Percentiles rank a stretch among this genome's conserved stretches.
Evolutionary conservation across 2,888 invertebrate genomes (phyloP).

Genomic region (Lamellibrachia columna): DNA sequence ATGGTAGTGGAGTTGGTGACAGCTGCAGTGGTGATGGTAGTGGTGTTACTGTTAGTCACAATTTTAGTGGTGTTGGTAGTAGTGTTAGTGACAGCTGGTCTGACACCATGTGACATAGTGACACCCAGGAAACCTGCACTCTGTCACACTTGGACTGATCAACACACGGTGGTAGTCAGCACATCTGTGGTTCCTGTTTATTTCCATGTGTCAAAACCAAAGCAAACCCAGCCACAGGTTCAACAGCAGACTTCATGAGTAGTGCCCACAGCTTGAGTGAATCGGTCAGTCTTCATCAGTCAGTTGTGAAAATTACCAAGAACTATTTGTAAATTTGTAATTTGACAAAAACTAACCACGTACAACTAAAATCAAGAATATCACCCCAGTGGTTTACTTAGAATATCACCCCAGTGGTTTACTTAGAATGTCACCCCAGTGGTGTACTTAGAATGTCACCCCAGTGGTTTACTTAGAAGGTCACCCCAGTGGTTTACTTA

Average conservation of each 20-base stretch:
- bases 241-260: neutral
- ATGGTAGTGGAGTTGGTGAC: too few species aligned
- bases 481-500: too few species aligned
- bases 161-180: neutral
- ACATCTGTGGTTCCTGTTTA: neutral
- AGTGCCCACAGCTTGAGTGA: neutral
- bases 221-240: neutral
- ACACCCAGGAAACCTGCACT: neutral
- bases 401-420: too few species aligned
- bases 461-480: too few species aligned
- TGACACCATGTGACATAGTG: too few species aligned
- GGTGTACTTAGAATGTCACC: too few species aligned
- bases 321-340: neutral
- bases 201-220: neutral
- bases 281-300: neutral
- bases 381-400: too few species aligned
- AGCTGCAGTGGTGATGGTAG: too few species aligned
- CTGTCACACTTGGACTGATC: neutral
- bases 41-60: neutral
- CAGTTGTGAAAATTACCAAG: neutral
- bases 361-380: too few species aligned
- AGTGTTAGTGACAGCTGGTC: neutral
- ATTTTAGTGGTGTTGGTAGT: neutral
- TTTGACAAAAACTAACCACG: neutral
- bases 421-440: too few species aligned